Evolutionary conservation across 2,113 vertebrate genomes (phyloP).

Genomic region (Isichthys henryi): DNA sequence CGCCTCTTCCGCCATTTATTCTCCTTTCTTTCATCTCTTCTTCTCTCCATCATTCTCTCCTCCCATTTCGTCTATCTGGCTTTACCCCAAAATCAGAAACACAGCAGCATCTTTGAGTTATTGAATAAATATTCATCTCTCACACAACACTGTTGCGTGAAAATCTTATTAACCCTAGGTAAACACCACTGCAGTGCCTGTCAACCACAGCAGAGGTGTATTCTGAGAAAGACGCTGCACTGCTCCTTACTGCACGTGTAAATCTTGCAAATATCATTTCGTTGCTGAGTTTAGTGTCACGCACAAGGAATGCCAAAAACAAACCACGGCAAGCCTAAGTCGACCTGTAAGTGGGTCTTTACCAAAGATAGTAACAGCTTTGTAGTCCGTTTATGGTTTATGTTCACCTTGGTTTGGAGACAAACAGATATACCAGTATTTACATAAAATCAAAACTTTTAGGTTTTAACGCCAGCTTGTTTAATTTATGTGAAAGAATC

Average conservation of each 20-base stretch:
- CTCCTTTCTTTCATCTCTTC: background rate
- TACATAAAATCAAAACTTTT: background rate
- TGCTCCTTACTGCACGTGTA: background rate
- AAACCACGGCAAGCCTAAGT: no score
- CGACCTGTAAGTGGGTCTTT: background rate
- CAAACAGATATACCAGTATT: background rate
- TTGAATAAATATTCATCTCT: slow-evolving; percentile 18
- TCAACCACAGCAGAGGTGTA: background rate
- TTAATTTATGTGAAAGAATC: background rate
- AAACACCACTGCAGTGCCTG: background rate
- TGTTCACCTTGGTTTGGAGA: background rate
- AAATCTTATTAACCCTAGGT: background rate
- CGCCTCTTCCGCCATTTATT: background rate
- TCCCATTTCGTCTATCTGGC: background rate
- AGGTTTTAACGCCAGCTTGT: background rate
- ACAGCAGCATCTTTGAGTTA: background rate
- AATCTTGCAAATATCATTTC: background rate
- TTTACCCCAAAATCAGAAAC: background rate
- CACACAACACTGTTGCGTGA: background rate
- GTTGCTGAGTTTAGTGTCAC: background rate
- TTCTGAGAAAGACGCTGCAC: background rate
- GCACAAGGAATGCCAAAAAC: background rate
- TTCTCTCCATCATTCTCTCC: background rate
- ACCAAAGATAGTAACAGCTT: background rate
- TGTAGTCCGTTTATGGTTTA: background rate